These are phyloP conservation scores for Hyphantria cunea DNA, from an alignment of 1,140 invertebrate species.

Conservation along the genomic window DNA sequence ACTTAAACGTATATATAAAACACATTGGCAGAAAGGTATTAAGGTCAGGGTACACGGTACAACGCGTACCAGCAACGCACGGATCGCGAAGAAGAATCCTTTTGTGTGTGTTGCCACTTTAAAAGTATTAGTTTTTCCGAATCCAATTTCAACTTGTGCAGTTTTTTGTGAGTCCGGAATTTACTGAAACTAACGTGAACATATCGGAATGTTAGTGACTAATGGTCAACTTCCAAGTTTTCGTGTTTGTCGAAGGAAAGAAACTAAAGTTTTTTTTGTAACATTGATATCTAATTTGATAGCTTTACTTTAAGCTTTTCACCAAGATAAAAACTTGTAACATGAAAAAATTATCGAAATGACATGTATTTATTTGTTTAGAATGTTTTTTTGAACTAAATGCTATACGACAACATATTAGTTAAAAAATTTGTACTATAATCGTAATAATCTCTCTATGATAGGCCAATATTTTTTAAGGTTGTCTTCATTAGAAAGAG, in stretches of 20 bases:
- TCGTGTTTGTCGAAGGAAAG: neutral
- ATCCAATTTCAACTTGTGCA: conserved; percentile 45
- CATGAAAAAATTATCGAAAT: no score
- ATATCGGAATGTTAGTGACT: conserved; percentile 23
- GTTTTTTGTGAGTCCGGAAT: conserved; percentile 27
- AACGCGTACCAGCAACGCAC: conserved; percentile 35
- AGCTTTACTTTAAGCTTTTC: no score
- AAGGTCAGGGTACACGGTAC: conserved; percentile 43
- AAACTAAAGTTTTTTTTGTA: no score
- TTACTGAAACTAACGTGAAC: conserved; percentile 22
- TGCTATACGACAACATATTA: no score
- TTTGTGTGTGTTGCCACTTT: conserved; percentile 50
- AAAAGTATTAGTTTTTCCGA: conserved; percentile 48
- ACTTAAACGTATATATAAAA: neutral
- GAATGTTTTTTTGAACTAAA: no score
- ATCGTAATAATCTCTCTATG: no score
- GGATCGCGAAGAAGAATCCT: conserved; percentile 41
- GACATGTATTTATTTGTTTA: no score
- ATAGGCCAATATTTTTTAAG: no score
- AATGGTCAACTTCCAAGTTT: conserved; percentile 24
- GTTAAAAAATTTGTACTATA: no score
- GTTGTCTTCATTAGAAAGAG: no score
- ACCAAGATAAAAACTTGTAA: no score
- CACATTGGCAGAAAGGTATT: conserved; percentile 30
- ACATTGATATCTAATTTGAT: no score